Evolutionary conservation across 2,113 vertebrate genomes (phyloP).

Genomic region (Mesocricetus auratus): DNA sequence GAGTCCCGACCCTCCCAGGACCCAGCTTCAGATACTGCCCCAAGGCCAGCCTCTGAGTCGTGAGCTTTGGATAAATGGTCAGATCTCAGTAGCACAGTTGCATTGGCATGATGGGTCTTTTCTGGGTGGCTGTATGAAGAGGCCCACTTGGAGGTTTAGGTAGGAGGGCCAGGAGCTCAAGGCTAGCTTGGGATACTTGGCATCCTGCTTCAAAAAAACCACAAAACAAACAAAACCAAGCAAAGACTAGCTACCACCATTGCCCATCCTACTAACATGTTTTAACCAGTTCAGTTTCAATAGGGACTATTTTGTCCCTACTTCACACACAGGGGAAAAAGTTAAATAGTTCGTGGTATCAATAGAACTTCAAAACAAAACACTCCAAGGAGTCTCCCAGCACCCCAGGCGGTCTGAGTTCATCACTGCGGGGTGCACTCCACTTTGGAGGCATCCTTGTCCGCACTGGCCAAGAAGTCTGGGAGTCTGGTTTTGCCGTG

Average conservation of each 20-base stretch:
- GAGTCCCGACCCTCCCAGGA: not conserved
- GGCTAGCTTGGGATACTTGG: not conserved
- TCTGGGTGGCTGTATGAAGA: not conserved
- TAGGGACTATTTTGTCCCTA: not conserved
- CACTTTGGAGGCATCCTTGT: not conserved
- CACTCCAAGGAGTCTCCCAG: not conserved
- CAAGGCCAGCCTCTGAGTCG: not conserved
- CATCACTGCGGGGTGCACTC: too few species aligned
- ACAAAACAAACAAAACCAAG: not conserved
- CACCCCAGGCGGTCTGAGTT: not conserved
- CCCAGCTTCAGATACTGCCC: not conserved
- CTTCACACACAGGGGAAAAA: not conserved
- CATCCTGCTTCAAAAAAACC: not conserved
- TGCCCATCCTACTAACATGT: not conserved
- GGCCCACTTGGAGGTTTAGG: not conserved
- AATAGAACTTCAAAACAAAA: not conserved
- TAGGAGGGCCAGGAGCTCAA: not conserved
- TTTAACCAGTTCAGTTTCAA: not conserved
- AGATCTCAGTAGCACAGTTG: not conserved
- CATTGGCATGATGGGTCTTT: fast-evolving
- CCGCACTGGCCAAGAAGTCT: not conserved
- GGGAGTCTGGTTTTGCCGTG: not conserved
- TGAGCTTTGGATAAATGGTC: fast-evolving
- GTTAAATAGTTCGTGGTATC: not conserved
- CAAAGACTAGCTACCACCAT: not conserved